Evolutionary conservation across 2,113 vertebrate genomes (phyloP).

Genomic region (Carettochelys insculpta): DNA sequence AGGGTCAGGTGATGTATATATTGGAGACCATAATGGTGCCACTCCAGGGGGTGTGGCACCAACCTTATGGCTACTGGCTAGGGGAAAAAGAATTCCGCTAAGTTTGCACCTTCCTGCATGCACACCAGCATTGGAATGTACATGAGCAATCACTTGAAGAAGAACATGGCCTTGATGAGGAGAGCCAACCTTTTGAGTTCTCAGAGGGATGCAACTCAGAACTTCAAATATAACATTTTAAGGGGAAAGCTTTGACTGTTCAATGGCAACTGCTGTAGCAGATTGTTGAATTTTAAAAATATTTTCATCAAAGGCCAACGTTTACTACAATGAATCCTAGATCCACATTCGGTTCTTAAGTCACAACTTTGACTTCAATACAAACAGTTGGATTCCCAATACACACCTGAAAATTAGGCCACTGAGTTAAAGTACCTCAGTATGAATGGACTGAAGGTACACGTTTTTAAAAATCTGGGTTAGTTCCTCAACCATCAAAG

Average conservation of each 20-base stretch:
- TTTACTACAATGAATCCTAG: neutral
- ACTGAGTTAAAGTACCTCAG: neutral
- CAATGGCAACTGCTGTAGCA: neutral
- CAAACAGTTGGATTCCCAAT: neutral
- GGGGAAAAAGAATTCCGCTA: no score
- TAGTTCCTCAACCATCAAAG: neutral
- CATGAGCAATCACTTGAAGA: no score
- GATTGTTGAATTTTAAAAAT: neutral
- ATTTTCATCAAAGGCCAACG: neutral
- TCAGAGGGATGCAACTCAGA: neutral
- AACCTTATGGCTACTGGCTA: no score
- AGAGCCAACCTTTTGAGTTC: neutral
- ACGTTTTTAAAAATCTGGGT: neutral
- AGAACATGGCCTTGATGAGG: neutral
- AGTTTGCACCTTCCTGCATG: no score
- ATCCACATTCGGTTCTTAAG: neutral
- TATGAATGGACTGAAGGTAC: conserved; percentile 5
- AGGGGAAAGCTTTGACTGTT: neutral
- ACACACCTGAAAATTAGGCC: neutral
- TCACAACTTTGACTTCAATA: neutral
- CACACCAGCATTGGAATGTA: no score
- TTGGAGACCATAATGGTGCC: no score
- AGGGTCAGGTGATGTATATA: no score
- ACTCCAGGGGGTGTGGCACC: no score
- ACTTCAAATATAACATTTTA: neutral